Conservation (phyloP, 2,888 invertebrate genomes). For the Ligdia adustata region DNA sequence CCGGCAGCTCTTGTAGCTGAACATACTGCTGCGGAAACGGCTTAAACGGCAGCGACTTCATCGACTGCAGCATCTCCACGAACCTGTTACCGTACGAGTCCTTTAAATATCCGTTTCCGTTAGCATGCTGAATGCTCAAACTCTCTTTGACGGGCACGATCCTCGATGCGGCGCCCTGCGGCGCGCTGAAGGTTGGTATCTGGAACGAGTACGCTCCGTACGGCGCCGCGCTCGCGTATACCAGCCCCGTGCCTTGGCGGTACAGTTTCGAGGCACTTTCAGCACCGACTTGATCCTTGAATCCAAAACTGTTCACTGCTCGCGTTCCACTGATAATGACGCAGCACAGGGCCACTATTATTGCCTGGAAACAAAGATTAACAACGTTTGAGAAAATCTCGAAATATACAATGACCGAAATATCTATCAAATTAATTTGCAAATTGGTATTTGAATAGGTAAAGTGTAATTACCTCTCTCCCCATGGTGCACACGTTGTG, state of each 20-base stretch:
- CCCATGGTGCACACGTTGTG: slow-evolving; percentile 65
- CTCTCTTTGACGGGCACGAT: slow-evolving; percentile 60
- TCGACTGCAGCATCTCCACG: slow-evolving; percentile 57
- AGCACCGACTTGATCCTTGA: slow-evolving; percentile 59
- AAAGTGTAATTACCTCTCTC: slow-evolving; percentile 63
- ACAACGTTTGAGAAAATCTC: slow-evolving; percentile 24
- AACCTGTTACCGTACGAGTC: slow-evolving; percentile 76
- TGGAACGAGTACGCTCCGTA: slow-evolving; percentile 69
- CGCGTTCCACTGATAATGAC: slow-evolving; percentile 50
- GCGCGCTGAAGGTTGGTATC: slow-evolving; percentile 53
- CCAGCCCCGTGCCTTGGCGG: slow-evolving; percentile 56
- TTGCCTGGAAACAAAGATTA: slow-evolving; percentile 57
- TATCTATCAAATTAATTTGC: not conserved
- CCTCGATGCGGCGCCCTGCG: slow-evolving; percentile 52
- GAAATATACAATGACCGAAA: too few species aligned
- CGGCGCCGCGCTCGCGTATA: slow-evolving; percentile 70
- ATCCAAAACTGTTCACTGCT: slow-evolving; percentile 45
- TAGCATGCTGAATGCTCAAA: slow-evolving; percentile 45
- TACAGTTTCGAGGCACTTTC: slow-evolving; percentile 66
- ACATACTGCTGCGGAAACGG: slow-evolving; percentile 70
- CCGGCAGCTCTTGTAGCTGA: slow-evolving; percentile 68
- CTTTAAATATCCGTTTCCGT: slow-evolving; percentile 59
- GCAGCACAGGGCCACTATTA: slow-evolving; percentile 60
- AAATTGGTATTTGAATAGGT: not conserved
- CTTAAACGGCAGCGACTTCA: slow-evolving; percentile 62